Evolutionary conservation across 1,140 invertebrate genomes (phyloP).

Genomic region (Microplitis demolitor): DNA sequence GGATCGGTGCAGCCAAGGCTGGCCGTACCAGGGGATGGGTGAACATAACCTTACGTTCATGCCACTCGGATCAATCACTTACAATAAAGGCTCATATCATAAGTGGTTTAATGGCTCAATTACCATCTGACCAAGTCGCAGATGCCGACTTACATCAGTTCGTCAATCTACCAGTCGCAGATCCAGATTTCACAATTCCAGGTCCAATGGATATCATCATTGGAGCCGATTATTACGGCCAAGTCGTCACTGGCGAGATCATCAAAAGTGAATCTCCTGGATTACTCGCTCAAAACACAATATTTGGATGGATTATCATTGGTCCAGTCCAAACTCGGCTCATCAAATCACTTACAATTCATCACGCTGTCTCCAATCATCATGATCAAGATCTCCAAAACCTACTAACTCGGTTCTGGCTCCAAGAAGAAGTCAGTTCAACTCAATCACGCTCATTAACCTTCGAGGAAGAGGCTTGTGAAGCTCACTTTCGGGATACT

Average conservation of each 20-base stretch:
- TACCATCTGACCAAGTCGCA: neutral
- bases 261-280: neutral
- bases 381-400: neutral
- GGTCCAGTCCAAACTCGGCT: neutral
- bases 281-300: neutral
- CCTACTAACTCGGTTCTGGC: constrained; percentile 5
- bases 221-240: neutral
- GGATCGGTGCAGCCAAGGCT: too few relatives aligned
- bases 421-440: neutral
- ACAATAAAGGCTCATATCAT: neutral
- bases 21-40: too few relatives aligned
- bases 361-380: neutral
- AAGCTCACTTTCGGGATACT: constrained; percentile 32
- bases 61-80: neutral
- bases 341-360: neutral
- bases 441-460: neutral
- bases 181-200: neutral
- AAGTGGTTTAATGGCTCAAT: neutral
- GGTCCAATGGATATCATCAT: neutral
- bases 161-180: neutral
- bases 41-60: too few relatives aligned
- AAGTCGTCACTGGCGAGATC: neutral
- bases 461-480: constrained; percentile 32
- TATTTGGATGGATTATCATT: neutral
- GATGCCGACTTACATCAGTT: neutral